Conservation (phyloP, 2,797 vertebrate genomes). For the Aselliscus stoliczkanus region DNA sequence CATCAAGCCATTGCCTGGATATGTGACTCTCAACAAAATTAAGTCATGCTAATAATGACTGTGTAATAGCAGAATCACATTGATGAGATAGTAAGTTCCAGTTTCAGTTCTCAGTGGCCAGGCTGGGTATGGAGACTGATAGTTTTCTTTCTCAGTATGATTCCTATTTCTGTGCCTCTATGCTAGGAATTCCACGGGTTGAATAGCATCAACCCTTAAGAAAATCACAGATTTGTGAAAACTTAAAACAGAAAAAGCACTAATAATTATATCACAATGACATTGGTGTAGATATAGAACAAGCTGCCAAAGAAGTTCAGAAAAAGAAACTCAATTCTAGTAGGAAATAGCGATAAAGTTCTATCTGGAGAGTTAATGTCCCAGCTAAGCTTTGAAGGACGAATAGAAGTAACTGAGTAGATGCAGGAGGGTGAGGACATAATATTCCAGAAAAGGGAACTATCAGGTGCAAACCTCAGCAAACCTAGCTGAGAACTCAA, state of each 20-base stretch:
- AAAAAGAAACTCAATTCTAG: background rate
- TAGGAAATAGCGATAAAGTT: background rate
- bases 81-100: background rate
- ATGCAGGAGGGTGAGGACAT: fast-evolving
- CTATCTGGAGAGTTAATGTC: background rate
- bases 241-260: background rate
- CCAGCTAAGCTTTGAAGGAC: background rate
- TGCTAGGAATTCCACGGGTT: fast-evolving
- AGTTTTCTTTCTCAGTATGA: background rate
- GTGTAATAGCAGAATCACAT: background rate
- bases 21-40: background rate
- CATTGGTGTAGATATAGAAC: background rate
- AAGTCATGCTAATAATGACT: background rate
- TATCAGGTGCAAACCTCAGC: background rate
- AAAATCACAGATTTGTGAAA: background rate
- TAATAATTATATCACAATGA: background rate
- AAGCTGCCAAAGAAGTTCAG: background rate
- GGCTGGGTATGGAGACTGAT: background rate
- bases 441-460: background rate
- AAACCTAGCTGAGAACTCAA: background rate
- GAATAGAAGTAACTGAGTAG: background rate
- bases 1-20: background rate
- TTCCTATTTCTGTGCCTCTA: background rate
- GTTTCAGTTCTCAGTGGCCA: background rate
- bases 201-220: background rate